Evolutionary conservation across 2,797 vertebrate genomes (phyloP).

Genomic region (Girardinus metallicus): DNA sequence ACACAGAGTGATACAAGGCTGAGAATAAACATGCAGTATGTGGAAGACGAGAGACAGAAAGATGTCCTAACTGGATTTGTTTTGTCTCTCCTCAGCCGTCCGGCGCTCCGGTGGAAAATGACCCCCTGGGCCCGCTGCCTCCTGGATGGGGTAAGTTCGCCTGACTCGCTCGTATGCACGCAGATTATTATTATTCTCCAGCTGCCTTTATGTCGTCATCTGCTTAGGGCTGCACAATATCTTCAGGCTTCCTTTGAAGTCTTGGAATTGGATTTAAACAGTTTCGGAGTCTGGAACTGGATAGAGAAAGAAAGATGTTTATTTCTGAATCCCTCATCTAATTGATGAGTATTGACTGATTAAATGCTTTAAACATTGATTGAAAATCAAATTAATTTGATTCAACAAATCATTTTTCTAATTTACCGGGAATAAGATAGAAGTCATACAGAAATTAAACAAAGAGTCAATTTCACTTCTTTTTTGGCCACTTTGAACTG

Average conservation of each 20-base stretch:
- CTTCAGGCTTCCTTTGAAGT: not conserved
- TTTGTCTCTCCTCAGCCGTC: conserved; percentile 86
- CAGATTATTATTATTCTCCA: not conserved
- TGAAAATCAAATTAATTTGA: not conserved
- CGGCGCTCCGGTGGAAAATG: conserved; percentile 88
- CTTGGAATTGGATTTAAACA: not conserved
- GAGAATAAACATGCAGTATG: conserved; percentile 5
- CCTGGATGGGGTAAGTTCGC: conserved; percentile 95
- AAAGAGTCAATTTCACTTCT: not conserved
- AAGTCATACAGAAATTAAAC: not conserved
- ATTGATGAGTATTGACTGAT: not conserved
- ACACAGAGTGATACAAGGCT: not conserved
- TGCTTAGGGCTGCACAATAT: not conserved
- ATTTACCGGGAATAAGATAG: not conserved
- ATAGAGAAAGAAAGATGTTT: not conserved
- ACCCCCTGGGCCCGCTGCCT: conserved; percentile 92
- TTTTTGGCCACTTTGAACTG: not conserved
- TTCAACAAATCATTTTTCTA: not conserved
- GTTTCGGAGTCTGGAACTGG: not conserved
- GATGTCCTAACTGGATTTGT: conserved; percentile 72
- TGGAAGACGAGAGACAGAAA: conserved; percentile 28
- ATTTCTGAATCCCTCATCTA: not conserved
- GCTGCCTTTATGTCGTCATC: not conserved
- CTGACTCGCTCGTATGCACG: not conserved
- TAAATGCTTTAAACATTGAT: not conserved